Evolutionary conservation across 2,797 vertebrate genomes (phyloP), one percentile per base, ranked within the genome.

Genomic region (Anguilla megastoma): DNA sequence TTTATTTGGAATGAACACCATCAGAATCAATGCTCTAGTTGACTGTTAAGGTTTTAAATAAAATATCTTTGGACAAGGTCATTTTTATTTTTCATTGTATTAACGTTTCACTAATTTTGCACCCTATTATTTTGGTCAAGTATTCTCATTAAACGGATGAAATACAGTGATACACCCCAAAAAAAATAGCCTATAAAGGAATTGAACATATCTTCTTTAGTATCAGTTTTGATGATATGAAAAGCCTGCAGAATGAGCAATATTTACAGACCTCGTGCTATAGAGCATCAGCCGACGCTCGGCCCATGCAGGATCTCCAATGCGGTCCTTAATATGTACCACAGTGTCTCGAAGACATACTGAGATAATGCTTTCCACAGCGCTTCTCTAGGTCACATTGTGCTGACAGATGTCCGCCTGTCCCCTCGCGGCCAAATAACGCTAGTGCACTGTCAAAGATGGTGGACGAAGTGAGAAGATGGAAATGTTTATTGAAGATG

Each of bases 291-390:
- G 14, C 33, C 69, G 8, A 76, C 12, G 63, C 24, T 7, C 24
- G 16, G 14, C 30, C 74, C 74, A 18, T 41, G 33, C 3, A 6
- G 0, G 74, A 76, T 76, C 33, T 76, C 33, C 18, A 41, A 76
- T 27, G 16, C 9, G 41, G 69, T 60, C 90, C 90, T 90, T 91
- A 91, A 93, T 91, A 91, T 90, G 80, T 60, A 86, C 16, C 45
- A 36, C 79, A 84, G 48, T 88, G 85, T 58, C 84, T 88, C 88
- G 1, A 56, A 89, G 91, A 89, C 56, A 58, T 14, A 87, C 88
- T 85, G 87, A 85, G 84, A 85, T 18, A 27, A 60, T 87, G 66
- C 89, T 52, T n/a, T 52, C 84, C 88, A 76, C n/a, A 87, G 48
- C 85, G 63, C 66, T 76, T 87, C 83, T 79, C 48, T 80, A 66